Percentiles rank a stretch among this genome's conserved stretches.
Evolutionary conservation across 2,113 vertebrate species (phyloP).

Genomic region (Oreochromis spilurus): DNA sequence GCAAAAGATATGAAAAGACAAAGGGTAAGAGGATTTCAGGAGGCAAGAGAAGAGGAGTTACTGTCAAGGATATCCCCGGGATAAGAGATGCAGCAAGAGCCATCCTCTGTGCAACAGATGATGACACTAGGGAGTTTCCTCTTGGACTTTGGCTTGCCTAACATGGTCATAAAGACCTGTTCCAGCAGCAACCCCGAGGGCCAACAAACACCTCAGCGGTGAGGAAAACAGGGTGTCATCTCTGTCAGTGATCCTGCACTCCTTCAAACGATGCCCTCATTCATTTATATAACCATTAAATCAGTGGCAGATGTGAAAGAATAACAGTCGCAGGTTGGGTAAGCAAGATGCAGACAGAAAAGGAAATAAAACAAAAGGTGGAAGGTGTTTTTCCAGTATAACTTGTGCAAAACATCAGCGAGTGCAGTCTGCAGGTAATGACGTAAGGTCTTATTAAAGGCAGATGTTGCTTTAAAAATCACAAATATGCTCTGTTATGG

Average conservation of each 20-base stretch:
- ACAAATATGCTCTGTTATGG: slow-evolving; percentile 46
- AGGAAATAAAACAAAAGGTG: slow-evolving; percentile 23
- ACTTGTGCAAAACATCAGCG: neutral
- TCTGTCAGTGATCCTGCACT: neutral
- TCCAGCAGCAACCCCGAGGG: neutral
- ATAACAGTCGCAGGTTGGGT: neutral
- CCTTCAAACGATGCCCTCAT: slow-evolving; percentile 2
- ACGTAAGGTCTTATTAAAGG: slow-evolving; percentile 57
- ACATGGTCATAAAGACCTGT: slow-evolving; percentile 48
- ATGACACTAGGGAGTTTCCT: slow-evolving; percentile 16
- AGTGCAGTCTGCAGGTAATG: slow-evolving; percentile 25
- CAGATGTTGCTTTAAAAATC: slow-evolving; percentile 52
- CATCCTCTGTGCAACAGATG: neutral
- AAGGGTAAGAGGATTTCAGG: slow-evolving; percentile 9
- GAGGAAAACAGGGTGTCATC: slow-evolving; percentile 9
- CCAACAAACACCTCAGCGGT: neutral
- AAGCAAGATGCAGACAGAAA: neutral
- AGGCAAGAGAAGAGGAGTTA: neutral
- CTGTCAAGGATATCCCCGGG: neutral
- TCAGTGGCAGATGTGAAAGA: slow-evolving; percentile 15
- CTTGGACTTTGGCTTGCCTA: slow-evolving; percentile 30
- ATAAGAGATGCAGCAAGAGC: neutral
- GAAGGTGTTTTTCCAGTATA: slow-evolving; percentile 32
- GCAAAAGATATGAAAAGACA: neutral
- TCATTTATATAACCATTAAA: slow-evolving; percentile 8